Evolutionary conservation across 1,140 invertebrate species (phyloP).

Genomic region (Potamilus streckersoni): DNA sequence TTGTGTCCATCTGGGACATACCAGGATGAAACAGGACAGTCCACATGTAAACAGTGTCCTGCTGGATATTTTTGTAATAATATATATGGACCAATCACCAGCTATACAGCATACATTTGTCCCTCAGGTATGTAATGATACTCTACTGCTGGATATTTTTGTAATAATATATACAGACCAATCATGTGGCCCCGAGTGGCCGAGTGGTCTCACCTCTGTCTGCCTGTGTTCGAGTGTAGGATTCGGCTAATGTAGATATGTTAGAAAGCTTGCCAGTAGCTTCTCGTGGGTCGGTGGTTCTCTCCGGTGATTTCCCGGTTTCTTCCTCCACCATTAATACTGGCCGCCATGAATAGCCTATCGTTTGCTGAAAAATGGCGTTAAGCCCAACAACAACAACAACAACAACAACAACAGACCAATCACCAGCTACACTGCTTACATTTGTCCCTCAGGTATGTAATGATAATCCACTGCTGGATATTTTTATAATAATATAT

Average conservation of each 20-base stretch:
- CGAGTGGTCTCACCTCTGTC: too few relatives aligned
- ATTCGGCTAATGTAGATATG: too few relatives aligned
- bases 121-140: constrained; percentile 44
- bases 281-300: too few relatives aligned
- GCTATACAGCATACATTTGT: constrained; percentile 51
- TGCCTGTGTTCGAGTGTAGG: too few relatives aligned
- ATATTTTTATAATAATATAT: constrained; percentile 60
- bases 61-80: constrained; percentile 62
- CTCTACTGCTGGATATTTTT: constrained; percentile 49
- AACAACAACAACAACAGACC: too few relatives aligned
- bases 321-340: too few relatives aligned
- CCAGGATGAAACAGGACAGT: constrained; percentile 51
- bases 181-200: too few relatives aligned
- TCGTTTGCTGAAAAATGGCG: too few relatives aligned
- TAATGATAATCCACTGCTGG: constrained; percentile 10
- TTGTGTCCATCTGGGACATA: constrained; percentile 57
- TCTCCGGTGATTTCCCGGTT: too few relatives aligned
- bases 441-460: constrained; percentile 55
- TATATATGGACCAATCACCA: constrained; percentile 48
- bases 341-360: too few relatives aligned
- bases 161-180: constrained; percentile 50
- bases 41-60: constrained; percentile 51
- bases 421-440: constrained; percentile 51
- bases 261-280: too few relatives aligned
- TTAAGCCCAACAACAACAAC: too few relatives aligned